Conservation (phyloP, 2,888 invertebrate genomes). For the Tortrix viridana region DNA sequence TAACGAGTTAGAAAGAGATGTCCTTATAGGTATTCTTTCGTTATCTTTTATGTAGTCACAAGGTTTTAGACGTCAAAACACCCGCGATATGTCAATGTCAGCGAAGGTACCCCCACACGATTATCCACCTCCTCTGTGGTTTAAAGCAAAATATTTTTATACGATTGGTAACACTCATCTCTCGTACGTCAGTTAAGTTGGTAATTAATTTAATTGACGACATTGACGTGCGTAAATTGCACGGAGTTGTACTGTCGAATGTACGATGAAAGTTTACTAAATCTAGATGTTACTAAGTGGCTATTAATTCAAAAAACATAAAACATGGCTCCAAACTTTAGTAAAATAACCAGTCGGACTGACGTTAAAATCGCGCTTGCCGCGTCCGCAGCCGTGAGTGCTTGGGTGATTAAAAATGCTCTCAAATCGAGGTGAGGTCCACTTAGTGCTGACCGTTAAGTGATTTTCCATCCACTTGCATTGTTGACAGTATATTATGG, state of each 20-base stretch:
- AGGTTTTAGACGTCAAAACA: too few relatives aligned
- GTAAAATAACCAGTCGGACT: conserved; percentile 86
- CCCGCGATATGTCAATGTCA: too few relatives aligned
- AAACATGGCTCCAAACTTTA: conserved; percentile 86
- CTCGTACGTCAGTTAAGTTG: too few relatives aligned
- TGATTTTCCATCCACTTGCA: conserved; percentile 26
- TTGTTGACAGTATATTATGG: conserved; percentile 15
- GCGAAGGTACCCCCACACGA: too few relatives aligned
- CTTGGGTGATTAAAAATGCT: conserved; percentile 77
- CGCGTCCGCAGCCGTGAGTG: conserved; percentile 77
- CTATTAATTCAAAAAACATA: conserved; percentile 2
- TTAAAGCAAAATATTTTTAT: too few relatives aligned
- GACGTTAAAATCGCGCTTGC: conserved; percentile 80
- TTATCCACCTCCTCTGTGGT: too few relatives aligned
- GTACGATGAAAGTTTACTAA: conserved; percentile 32
- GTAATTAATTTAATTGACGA: too few relatives aligned
- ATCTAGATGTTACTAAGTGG: conserved; percentile 10
- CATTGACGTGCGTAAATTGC: conserved; percentile 26
- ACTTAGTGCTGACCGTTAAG: conserved; percentile 20
- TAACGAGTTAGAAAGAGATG: too few relatives aligned
- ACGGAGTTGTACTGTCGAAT: conserved; percentile 16
- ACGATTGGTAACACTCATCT: too few relatives aligned
- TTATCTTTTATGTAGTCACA: too few relatives aligned
- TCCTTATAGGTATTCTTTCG: too few relatives aligned
- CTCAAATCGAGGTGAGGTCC: conserved; percentile 63